Evolutionary conservation across 2,113 vertebrate species (phyloP).

Genomic region (Pollachius pollachius): DNA sequence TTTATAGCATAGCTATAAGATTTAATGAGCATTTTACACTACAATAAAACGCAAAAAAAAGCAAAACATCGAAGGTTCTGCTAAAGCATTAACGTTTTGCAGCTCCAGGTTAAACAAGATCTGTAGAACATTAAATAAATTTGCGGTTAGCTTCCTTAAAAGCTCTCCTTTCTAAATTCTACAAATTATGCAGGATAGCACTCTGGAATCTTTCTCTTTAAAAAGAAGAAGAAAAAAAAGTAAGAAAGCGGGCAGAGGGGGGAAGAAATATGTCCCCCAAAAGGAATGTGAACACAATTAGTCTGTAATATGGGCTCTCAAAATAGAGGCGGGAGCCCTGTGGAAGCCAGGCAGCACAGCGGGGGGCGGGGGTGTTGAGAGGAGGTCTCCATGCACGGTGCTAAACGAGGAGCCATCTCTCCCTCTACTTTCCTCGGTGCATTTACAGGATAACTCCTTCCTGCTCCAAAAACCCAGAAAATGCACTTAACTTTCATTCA

Average conservation of each 20-base stretch:
- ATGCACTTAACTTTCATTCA: constrained; percentile 62
- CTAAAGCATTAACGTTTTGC: constrained; percentile 22
- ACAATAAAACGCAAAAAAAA: constrained; percentile 21
- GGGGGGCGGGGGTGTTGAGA: constrained; percentile 26
- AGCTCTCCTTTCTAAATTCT: not conserved
- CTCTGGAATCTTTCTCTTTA: not conserved
- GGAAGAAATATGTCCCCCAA: constrained; percentile 18
- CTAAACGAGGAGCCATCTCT: constrained; percentile 44
- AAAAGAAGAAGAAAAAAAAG: too few relatives aligned
- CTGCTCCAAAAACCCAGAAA: constrained; percentile 69
- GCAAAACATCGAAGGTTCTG: constrained; percentile 22
- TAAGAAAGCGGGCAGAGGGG: not conserved
- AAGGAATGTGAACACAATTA: constrained; percentile 47
- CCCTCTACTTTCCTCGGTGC: constrained; percentile 11
- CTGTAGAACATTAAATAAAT: not conserved
- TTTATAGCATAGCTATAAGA: constrained; percentile 45
- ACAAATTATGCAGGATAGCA: constrained; percentile 3
- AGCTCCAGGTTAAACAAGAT: not conserved
- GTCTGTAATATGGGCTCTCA: constrained; percentile 48
- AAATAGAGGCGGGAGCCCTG: constrained; percentile 55
- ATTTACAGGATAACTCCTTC: constrained; percentile 42
- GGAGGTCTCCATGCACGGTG: constrained; percentile 47
- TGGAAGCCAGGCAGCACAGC: constrained; percentile 31
- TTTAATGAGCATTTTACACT: constrained; percentile 59
- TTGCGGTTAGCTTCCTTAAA: not conserved